Base-by-base conservation (phyloP, 2,797 vertebrate genomes). In the Hoplostethus mediterraneus region DNA sequence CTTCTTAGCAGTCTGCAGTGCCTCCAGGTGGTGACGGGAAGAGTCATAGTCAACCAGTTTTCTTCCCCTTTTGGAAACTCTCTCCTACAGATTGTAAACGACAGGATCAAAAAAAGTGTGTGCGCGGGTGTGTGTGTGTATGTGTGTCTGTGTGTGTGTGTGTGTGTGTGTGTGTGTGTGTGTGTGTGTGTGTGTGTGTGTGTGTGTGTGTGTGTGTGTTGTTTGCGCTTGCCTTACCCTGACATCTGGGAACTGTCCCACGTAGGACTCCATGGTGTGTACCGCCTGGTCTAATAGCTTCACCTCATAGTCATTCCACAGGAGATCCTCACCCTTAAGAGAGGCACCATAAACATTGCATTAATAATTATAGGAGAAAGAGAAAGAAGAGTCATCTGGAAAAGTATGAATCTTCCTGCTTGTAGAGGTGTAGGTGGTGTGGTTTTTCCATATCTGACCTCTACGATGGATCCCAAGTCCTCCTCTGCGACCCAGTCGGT, bases 31-130 rank as follows among this genome's bases (percentile, higher is more conserved):
- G 90, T 97, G 98, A 21, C 95, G 95, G 63, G 96, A 92, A 7
- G 96, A 98, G 91, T 99, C 98, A 0, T 98, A 99, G 84, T 99
- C 98, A 7, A 99, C 96, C 0, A 98, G 93, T 71, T 99, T 99
- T 80, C 98, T 94, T 84, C 96, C 96, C 80, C 98, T 94, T 81
- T 99, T 99, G 58, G 96, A 95, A 14, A 99, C 94, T 87, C 96
- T 98, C 77, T 96, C 98, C 98, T 99, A 68, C 33, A 77, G 63
- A 74, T 76, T 31, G 25, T 10, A 55, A 67, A 49, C 16, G 10
- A 52, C 25, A 55, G 4, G 36, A 58, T 28, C 28, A 28, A 28
- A 0, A 28, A 28, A 16, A 14, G 30, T 13, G 14, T 38, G 71
- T 68, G 53, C 25, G n/a, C 48, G 45, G 11, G 14, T 51, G 55